Percentiles rank a stretch among this genome's conserved stretches.
phyloP scores from a whole-genome alignment of 2,113 vertebrate genomes.

The Monarcha castaneiventris region DNA sequence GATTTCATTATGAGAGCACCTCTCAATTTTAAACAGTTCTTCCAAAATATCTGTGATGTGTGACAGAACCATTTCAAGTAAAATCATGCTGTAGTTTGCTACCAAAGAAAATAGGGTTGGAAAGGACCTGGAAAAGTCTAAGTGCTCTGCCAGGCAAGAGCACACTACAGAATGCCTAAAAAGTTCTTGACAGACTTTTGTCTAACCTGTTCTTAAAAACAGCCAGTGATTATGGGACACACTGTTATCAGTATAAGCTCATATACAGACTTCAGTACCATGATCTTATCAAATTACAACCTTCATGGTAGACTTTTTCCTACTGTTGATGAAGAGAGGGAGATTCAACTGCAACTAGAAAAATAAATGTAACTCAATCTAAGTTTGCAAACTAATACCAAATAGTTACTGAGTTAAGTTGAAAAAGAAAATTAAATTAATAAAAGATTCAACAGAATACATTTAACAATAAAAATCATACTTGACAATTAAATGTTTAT shows the following conservation, averaged over 20 bases:
- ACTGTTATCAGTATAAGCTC: background rate
- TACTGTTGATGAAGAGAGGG: background rate
- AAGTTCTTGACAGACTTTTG: background rate
- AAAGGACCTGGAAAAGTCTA: background rate
- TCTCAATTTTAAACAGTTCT: background rate
- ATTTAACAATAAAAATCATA: background rate
- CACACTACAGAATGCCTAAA: background rate
- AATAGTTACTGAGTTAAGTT: background rate
- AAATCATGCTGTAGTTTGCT: background rate
- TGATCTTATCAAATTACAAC: constrained; percentile 19
- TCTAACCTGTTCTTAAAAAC: background rate
- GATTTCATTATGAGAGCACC: background rate
- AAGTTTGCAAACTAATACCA: background rate
- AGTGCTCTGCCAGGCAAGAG: background rate
- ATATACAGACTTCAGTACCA: background rate
- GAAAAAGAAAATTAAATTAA: background rate
- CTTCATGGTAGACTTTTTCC: constrained; percentile 16
- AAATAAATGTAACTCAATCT: background rate
- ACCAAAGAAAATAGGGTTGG: background rate
- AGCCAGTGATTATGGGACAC: background rate
- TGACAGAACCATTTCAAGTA: background rate
- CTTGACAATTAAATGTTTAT: background rate
- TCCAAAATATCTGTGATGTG: background rate
- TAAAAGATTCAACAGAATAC: background rate
- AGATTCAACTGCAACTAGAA: constrained; percentile 19